phyloP scores from a whole-genome alignment of 2,113 vertebrate genomes.

The Onychostoma macrolepis region DNA sequence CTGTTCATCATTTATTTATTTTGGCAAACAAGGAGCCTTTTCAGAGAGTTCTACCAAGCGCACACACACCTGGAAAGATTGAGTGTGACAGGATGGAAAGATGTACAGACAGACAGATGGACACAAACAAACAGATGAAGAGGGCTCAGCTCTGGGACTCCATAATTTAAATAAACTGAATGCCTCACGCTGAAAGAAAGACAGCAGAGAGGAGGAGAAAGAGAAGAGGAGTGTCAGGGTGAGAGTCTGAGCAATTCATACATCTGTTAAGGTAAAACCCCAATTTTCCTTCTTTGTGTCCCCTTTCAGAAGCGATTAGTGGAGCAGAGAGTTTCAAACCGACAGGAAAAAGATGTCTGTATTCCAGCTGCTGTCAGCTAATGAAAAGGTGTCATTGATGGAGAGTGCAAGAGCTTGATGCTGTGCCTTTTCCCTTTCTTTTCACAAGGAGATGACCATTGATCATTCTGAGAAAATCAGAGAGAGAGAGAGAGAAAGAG shows the following conservation, averaged over 20 bases:
- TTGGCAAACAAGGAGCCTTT: conserved; percentile 71
- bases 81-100: conserved; percentile 7
- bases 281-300: conserved; percentile 73
- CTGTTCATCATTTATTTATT: conserved; percentile 81
- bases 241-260: conserved; percentile 24
- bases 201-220: conserved; percentile 6
- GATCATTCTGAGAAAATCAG: conserved; percentile 68
- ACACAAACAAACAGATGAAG: conserved; percentile 31
- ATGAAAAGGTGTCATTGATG: conserved; percentile 80
- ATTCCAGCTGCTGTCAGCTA: conserved; percentile 79
- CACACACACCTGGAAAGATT: conserved; percentile 58
- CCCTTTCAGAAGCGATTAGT: conserved; percentile 75
- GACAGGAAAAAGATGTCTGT: conserved; percentile 74
- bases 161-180: conserved; percentile 19
- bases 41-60: conserved; percentile 55
- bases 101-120: conserved; percentile 14
- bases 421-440: conserved; percentile 12
- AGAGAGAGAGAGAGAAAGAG: conserved; percentile 52
- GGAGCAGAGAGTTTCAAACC: conserved; percentile 72
- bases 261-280: conserved; percentile 59
- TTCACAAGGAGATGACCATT: conserved; percentile 65
- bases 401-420: conserved; percentile 59
- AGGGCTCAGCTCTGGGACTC: background rate
- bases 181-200: background rate
- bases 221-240: background rate